Base-by-base conservation (phyloP, 1,140 invertebrate genomes). In the Catajapyx aquilonaris region DNA sequence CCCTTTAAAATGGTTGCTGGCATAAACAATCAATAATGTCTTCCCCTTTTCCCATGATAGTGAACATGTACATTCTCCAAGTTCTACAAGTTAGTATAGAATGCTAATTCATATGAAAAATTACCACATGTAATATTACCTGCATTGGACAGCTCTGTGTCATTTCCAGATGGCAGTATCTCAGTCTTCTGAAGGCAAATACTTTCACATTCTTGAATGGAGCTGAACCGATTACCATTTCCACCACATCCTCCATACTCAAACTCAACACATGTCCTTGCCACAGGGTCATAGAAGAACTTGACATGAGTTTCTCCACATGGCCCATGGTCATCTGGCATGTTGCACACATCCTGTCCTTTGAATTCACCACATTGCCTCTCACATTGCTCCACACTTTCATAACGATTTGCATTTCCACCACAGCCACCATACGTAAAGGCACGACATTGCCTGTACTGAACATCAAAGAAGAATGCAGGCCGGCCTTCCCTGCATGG, bases 191-290 rank as follows among this genome's bases (percentile, higher is more conserved):
- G 11, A 15, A 34, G 20, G 10, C 20, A 34, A 9, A 11, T 34
- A 17, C n/a, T 20, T 20, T 50, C 44, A 42, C 81, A 87, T 44
- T 83, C 74, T 30, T 66, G 54, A 34, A 63, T 54, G 15, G 69
- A 66, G 37, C 59, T 65, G 57, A 88, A 90, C 46, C 79, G 71
- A 54, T 91, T 91, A 17, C 66, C 72, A 46, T 81, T 88, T 33
- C 86, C 87, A 25, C 69, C 70, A 54, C 84, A 90, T 40, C 88
- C 87, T 32, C 74, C 71, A 50, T 81, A 94, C 9, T 58, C 60
- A 56, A 93, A 93, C 45, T 67, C 56, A 30, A 62, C 63, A 53
- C 74, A 85, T 44, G 49, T 55, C 42, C 55, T 57, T n/a, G 34
- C 53, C 22, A 34, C 43, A 19, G 49, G 41, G 45, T 85, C 68